phyloP scores from a whole-genome alignment of 2,888 invertebrate genomes.

The Portevinia maculata region DNA sequence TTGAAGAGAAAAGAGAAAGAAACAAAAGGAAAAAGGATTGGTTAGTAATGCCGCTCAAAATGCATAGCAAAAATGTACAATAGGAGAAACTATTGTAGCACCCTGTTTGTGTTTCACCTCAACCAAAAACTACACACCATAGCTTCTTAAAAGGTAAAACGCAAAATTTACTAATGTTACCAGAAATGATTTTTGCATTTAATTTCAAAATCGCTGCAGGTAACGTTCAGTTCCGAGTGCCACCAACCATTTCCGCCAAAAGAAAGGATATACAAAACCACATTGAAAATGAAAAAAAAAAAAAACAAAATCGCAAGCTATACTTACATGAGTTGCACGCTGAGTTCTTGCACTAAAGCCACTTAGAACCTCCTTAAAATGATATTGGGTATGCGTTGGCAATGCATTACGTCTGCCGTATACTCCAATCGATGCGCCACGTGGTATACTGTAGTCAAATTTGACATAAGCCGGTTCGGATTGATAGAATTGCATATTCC shows the following conservation, averaged over 20 bases:
- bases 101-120: conserved; percentile 9
- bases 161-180: conserved; percentile 12
- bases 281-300: conserved; percentile 2
- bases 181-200: conserved; percentile 1
- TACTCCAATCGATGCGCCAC: conserved; percentile 96
- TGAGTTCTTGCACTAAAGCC: conserved; percentile 94
- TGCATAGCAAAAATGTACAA: conserved; percentile 65
- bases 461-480: conserved; percentile 96
- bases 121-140: conserved; percentile 12
- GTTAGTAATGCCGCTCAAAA: conserved; percentile 66
- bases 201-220: not conserved
- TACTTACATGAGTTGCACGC: conserved; percentile 93
- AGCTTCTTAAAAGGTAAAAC: conserved; percentile 20
- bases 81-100: conserved; percentile 22
- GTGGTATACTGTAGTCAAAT: conserved; percentile 96
- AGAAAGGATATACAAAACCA: conserved; percentile 18
- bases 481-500: conserved; percentile 99
- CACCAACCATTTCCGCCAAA: not conserved
- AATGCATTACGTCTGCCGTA: conserved; percentile 96
- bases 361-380: conserved; percentile 96
- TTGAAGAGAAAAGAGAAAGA: conserved; percentile 59
- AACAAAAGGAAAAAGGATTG: conserved; percentile 61
- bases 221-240: conserved; percentile 5
- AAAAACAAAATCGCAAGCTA: conserved; percentile 32
- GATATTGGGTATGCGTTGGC: conserved; percentile 98